Evolutionary conservation across 2,797 vertebrate species (phyloP).

Genomic region (Erithacus rubecula): DNA sequence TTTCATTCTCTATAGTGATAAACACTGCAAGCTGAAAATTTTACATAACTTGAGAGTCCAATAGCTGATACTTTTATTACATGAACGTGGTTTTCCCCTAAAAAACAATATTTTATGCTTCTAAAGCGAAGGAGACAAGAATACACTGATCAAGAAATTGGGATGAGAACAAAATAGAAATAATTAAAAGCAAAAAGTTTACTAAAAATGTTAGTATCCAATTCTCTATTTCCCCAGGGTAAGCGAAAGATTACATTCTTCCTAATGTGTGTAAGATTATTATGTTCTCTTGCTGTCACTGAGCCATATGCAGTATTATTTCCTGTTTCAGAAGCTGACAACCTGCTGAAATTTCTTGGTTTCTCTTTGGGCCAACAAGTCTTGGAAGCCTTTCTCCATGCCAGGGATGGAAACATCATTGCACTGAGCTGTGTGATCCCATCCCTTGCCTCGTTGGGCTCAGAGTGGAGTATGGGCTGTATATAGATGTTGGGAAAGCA

Average conservation of each 20-base stretch:
- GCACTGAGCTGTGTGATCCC: not conserved
- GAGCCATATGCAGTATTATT: not conserved
- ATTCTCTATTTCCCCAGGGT: not conserved
- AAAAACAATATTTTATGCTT: accelerated
- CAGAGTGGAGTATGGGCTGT: not conserved
- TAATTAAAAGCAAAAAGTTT: not conserved
- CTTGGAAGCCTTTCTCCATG: not conserved
- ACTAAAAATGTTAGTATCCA: not conserved
- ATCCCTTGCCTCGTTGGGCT: accelerated
- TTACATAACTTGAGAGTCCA: not conserved
- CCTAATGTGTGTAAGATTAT: not conserved
- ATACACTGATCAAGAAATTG: not conserved
- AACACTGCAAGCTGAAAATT: not conserved
- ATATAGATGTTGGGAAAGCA: not conserved
- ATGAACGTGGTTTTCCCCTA: not conserved
- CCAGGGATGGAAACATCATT: not conserved
- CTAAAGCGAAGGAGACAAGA: not conserved
- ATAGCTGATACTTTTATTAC: not conserved
- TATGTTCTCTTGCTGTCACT: not conserved
- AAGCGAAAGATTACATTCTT: not conserved
- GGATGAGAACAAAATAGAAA: not conserved
- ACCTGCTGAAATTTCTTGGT: not conserved
- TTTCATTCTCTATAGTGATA: not conserved
- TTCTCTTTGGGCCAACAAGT: not conserved
- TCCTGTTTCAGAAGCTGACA: not conserved